These are phyloP conservation scores for Calyptomena viridis DNA, from an alignment of 2,113 vertebrate genomes.

Conservation along the genomic window DNA sequence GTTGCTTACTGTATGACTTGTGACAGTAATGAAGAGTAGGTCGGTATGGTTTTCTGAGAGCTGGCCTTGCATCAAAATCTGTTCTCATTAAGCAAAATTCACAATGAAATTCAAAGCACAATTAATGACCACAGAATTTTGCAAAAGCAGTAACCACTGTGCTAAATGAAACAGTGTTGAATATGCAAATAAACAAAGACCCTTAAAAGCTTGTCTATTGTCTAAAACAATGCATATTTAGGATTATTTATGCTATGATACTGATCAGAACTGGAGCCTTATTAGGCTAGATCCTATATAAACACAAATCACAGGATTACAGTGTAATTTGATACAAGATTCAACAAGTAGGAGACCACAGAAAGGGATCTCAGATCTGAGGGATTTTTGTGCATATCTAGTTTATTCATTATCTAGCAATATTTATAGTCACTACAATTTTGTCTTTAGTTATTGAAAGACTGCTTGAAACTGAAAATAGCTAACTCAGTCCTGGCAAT, in stretches of 20 bases:
- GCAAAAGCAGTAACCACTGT: conserved; percentile 12
- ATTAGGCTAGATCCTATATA: neutral
- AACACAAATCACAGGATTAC: neutral
- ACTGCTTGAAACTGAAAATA: conserved; percentile 7
- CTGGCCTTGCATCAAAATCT: conserved; percentile 18
- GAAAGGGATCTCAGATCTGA: neutral
- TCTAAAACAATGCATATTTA: neutral
- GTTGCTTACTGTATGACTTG: neutral
- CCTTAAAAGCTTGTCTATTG: neutral
- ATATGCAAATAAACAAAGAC: conserved; percentile 7
- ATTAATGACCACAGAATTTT: conserved; percentile 30
- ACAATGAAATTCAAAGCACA: conserved; percentile 14
- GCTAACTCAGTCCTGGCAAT: neutral
- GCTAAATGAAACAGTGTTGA: neutral
- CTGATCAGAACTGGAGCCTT: neutral
- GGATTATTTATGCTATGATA: neutral
- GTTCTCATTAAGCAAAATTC: conserved; percentile 21
- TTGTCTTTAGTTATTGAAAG: neutral
- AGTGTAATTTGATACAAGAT: neutral
- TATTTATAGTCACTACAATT: neutral
- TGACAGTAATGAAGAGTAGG: neutral
- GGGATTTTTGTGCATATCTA: neutral
- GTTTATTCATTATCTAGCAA: neutral
- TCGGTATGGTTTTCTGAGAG: neutral
- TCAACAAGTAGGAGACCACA: neutral